Conservation (phyloP, 2,888 invertebrate species). For the Drosophila demipolita region DNA sequence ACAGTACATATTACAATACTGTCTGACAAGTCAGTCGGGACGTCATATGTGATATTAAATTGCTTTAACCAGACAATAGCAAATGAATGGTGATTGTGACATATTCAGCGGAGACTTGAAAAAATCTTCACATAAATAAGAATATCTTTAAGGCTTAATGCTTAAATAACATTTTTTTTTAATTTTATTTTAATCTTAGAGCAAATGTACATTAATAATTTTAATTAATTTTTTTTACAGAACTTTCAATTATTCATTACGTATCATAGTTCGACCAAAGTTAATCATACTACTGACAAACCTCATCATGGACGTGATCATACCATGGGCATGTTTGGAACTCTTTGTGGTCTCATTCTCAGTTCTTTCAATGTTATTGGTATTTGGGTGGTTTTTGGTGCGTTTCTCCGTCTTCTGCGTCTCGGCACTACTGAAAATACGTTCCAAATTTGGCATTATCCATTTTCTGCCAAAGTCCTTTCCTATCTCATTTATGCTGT, state of each 20-base stretch:
- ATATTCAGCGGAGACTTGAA: slow-evolving; percentile 14
- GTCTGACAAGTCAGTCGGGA: slow-evolving; percentile 12
- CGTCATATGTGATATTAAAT: slow-evolving; percentile 7
- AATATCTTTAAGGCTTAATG: neutral
- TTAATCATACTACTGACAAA: slow-evolving; percentile 59
- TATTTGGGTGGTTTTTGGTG: slow-evolving; percentile 23
- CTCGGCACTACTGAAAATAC: slow-evolving; percentile 63
- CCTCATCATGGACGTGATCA: slow-evolving; percentile 68
- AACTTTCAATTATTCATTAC: slow-evolving; percentile 33
- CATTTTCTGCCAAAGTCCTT: slow-evolving; percentile 44
- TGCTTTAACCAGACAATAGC: neutral
- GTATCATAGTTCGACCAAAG: slow-evolving; percentile 54
- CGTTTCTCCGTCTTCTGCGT: slow-evolving; percentile 8
- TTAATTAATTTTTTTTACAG: neutral
- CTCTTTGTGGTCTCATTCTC: slow-evolving; percentile 40
- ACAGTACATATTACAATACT: slow-evolving; percentile 20
- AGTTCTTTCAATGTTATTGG: slow-evolving; percentile 24
- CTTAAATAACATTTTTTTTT: neutral
- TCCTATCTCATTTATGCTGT: slow-evolving; percentile 59
- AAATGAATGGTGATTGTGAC: slow-evolving; percentile 1
- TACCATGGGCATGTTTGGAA: slow-evolving; percentile 69
- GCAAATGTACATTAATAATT: neutral
- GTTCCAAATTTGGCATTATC: slow-evolving; percentile 49
- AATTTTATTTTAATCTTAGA: neutral
- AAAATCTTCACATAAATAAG: neutral